Evolutionary conservation across 1,140 invertebrate genomes (phyloP).

Genomic region (Scaptodrosophila lebanonensis): DNA sequence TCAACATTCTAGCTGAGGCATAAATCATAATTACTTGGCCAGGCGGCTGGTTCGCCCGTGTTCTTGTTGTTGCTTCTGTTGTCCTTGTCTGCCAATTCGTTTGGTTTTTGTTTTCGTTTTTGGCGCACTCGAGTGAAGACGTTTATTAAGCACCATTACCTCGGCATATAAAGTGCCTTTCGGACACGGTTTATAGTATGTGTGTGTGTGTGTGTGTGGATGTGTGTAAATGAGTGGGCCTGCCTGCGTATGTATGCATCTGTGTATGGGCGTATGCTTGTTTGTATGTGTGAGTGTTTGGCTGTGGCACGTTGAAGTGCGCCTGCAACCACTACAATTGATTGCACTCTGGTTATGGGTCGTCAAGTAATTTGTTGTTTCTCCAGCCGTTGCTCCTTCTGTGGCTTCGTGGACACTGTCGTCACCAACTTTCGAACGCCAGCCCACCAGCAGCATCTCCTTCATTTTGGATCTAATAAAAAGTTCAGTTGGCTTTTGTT

Average conservation of each 20-base stretch:
- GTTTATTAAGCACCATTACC: conserved; percentile 70
- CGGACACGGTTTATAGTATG: conserved; percentile 24
- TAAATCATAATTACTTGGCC: conserved; percentile 67
- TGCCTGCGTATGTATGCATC: too few relatives aligned
- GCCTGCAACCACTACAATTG: conserved; percentile 67
- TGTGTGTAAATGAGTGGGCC: too few relatives aligned
- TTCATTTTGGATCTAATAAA: conserved; percentile 8
- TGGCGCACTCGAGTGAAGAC: conserved; percentile 61
- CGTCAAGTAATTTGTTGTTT: conserved; percentile 56
- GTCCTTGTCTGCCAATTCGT: background rate
- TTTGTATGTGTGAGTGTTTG: conserved; percentile 23
- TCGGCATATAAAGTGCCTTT: conserved; percentile 67
- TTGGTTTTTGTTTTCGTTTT: background rate
- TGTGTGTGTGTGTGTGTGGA: conserved; percentile 1
- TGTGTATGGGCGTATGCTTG: conserved; percentile 9
- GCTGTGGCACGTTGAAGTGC: too few relatives aligned
- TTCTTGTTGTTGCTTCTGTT: background rate
- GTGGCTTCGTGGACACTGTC: conserved; percentile 27
- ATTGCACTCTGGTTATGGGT: conserved; percentile 66
- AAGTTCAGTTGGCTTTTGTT: conserved; percentile 49
- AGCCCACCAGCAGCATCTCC: background rate
- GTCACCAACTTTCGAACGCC: conserved; percentile 15
- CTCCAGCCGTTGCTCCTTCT: conserved; percentile 7
- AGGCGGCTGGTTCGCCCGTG: conserved; percentile 13
- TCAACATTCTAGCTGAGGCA: conserved; percentile 52